Evolutionary conservation across 2,888 invertebrate genomes (phyloP), one percentile per base, ranked within the genome.

Genomic region (Drosophila mimetica): DNA sequence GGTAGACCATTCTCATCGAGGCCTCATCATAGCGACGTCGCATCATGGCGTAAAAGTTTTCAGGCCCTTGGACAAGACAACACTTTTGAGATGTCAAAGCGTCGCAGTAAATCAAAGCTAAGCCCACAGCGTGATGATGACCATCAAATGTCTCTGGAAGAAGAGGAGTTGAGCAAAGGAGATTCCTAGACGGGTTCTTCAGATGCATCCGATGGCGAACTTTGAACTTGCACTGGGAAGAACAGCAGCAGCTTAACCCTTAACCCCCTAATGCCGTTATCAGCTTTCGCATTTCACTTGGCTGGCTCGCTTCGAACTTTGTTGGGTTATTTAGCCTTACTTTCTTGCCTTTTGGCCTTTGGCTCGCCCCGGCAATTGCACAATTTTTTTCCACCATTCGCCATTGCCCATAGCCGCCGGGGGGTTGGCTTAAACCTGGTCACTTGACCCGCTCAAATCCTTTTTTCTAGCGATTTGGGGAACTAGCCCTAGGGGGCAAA

Each of bases 261-360:
- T 84, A 84, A 86, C 85, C 86, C 83, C 70, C 84, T 86, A 86
- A 86, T 76, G 67, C 83, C 79, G 66, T 84, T 84, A 84, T 84
- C 83, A 77, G 76, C 82, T 75, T 83, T 86, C 64, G 50, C 86
- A 84, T 86, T 84, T 86, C 83, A 86, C 85, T 84, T 72, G 74
- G 74, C 57, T 81, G 74, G 70, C 79, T 71, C 66, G 61, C 34
- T 63, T 67, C 30, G 39, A 64, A 47, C 47, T 76, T 74, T 64
- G 81, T 81, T 71, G 66, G 70, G 59, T 48, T 55, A 74, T 71
- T 82, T 66, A 36, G 25, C 58, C 64, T 71, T 54, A 66, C 52
- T 54, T 50, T 54, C 42, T 57, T 41, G 79, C 66, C 66, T 58
- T 55, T 60, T 44, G 61, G 58, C 69, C 69, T 41, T 57, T 50